Conservation (phyloP, 2,888 invertebrate species). For the Dione vanillae region DNA sequence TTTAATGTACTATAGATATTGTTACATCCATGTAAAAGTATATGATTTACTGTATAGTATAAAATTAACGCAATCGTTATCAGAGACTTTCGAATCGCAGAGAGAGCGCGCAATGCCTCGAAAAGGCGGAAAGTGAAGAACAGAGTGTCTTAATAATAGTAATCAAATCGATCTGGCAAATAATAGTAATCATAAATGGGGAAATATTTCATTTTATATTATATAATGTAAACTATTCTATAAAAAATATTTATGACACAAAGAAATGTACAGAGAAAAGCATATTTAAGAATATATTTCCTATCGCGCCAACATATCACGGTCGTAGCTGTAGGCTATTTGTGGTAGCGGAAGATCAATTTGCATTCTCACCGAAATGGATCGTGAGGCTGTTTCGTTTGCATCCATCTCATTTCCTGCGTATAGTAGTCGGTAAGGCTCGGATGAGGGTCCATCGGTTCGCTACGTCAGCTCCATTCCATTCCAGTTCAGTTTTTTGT, state of each 20-base stretch:
- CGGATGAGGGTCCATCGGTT: constrained; percentile 23
- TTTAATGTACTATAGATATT: too few species aligned
- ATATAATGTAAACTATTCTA: neutral
- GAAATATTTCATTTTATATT: too few species aligned
- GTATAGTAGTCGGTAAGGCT: constrained; percentile 50
- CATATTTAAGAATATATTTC: constrained; percentile 25
- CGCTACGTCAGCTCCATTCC: constrained; percentile 16
- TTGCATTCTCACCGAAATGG: constrained; percentile 78
- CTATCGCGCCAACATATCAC: constrained; percentile 21
- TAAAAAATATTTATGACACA: neutral
- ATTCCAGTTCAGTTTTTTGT: constrained; percentile 9
- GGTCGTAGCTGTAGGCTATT: constrained; percentile 30
- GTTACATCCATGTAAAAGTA: too few species aligned
- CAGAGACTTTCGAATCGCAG: too few species aligned
- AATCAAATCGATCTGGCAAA: too few species aligned
- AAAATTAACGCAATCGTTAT: too few species aligned
- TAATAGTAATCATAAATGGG: too few species aligned
- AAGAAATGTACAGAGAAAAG: neutral
- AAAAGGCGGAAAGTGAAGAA: too few species aligned
- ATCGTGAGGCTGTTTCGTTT: constrained; percentile 75
- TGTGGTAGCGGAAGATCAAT: constrained; percentile 65
- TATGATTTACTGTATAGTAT: too few species aligned
- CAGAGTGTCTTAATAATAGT: too few species aligned
- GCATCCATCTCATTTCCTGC: constrained; percentile 71
- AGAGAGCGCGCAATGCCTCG: too few species aligned